These are phyloP conservation scores for Montipora foliosa DNA, from an alignment of 64 coral and sea anemone genomes.

Conservation along the genomic window DNA sequence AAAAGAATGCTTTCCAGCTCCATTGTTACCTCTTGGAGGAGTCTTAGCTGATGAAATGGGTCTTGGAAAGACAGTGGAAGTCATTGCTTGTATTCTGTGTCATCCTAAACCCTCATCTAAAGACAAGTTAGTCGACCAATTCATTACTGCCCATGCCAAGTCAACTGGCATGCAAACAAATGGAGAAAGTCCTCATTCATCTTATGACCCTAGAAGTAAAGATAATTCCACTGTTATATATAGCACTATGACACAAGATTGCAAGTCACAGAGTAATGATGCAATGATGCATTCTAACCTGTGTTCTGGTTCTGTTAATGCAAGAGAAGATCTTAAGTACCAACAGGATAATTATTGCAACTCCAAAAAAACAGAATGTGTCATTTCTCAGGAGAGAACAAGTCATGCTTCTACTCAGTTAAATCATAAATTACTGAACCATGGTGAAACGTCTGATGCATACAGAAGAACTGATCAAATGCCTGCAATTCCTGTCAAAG, in stretches of 20 bases:
- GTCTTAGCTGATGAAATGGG: conserved; percentile 99
- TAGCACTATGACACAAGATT: not conserved
- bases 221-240: not conserved
- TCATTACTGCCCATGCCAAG: not conserved
- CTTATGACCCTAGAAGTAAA: too few relatives aligned
- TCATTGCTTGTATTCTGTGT: conserved; percentile 93
- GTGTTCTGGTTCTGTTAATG: not conserved
- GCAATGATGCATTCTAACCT: not conserved
- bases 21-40: conserved; percentile 78
- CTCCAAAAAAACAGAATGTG: not conserved
- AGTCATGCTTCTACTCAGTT: not conserved
- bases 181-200: not conserved
- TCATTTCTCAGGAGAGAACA: not conserved
- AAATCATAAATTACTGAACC: not conserved
- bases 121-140: not conserved
- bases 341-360: not conserved
- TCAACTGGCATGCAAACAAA: not conserved
- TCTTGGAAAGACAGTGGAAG: conserved; percentile 97
- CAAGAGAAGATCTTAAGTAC: not conserved
- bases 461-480: not conserved
- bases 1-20: conserved; percentile 52
- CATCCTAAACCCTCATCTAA: conserved; percentile 59
- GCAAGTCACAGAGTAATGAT: not conserved
- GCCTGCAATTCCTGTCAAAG: not conserved
- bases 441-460: not conserved